Evolutionary conservation across 2,888 invertebrate genomes (phyloP).

Genomic region (Heliothis peltigera): DNA sequence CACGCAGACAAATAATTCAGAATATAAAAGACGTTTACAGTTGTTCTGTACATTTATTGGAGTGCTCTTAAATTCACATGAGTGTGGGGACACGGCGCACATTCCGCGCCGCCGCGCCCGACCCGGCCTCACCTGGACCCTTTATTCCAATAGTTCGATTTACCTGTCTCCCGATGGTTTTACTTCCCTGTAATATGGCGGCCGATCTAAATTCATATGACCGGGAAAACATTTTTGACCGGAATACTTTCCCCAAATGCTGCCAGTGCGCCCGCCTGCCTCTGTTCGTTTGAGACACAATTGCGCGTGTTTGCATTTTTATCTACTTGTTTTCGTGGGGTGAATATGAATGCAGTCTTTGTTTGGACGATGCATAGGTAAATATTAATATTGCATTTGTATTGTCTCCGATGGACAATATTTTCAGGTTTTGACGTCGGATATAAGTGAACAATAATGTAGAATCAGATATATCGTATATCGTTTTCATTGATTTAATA

Average conservation of each 20-base stretch:
- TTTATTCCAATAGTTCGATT: slow-evolving; percentile 80
- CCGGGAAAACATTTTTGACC: slow-evolving; percentile 85
- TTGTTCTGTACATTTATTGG: slow-evolving; percentile 59
- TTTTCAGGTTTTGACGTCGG: slow-evolving; percentile 66
- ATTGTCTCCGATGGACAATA: slow-evolving; percentile 73
- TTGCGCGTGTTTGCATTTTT: slow-evolving; percentile 89
- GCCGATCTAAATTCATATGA: slow-evolving; percentile 88
- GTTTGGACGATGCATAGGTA: slow-evolving; percentile 82
- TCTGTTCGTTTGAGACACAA: slow-evolving; percentile 86
- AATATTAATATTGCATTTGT: slow-evolving; percentile 82
- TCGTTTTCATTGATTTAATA: slow-evolving; percentile 41
- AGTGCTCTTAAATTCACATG: slow-evolving; percentile 66
- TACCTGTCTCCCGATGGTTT: slow-evolving; percentile 81
- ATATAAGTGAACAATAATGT: slow-evolving; percentile 51
- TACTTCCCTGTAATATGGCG: slow-evolving; percentile 82
- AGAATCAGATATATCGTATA: slow-evolving; percentile 39
- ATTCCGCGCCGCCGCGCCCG: slow-evolving; percentile 61
- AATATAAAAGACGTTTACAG: slow-evolving; percentile 48
- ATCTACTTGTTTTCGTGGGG: slow-evolving; percentile 88
- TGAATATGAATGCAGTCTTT: slow-evolving; percentile 87
- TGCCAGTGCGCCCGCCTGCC: slow-evolving; percentile 71
- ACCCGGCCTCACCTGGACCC: slow-evolving; percentile 70
- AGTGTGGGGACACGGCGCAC: slow-evolving; percentile 67
- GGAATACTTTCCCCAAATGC: slow-evolving; percentile 77
- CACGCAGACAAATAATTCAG: slow-evolving; percentile 49